These are phyloP conservation scores for Dicranocentrus wangi DNA, from an alignment of 2,888 invertebrate species.

Conservation along the genomic window DNA sequence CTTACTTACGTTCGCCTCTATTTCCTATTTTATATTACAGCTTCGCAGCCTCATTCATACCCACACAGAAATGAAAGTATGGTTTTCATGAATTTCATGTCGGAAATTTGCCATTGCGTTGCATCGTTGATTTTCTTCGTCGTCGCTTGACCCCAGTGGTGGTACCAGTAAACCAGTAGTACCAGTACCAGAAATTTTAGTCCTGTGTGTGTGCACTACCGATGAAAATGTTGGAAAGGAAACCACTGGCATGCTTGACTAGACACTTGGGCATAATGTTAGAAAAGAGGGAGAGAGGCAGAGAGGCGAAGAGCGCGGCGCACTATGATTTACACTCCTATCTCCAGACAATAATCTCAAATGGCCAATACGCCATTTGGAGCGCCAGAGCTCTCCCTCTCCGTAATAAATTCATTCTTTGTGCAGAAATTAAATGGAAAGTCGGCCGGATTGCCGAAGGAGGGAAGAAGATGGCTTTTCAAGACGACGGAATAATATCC, in stretches of 20 bases:
- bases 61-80: no score
- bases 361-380: constrained; percentile 47
- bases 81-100: constrained; percentile 8
- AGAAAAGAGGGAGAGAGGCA: constrained; percentile 16
- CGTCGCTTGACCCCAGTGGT: no score
- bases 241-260: constrained; percentile 46
- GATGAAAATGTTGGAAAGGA: constrained; percentile 2
- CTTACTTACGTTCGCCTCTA: no score
- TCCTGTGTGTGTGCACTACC: background rate
- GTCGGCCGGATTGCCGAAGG: background rate
- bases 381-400: constrained; percentile 3
- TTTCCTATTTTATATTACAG: no score
- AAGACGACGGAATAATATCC: background rate
- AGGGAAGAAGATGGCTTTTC: constrained; percentile 35
- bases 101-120: constrained; percentile 26
- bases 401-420: constrained; percentile 47
- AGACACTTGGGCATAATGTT: constrained; percentile 12
- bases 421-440: constrained; percentile 44
- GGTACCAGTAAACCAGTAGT: no score
- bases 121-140: constrained; percentile 12
- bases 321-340: constrained; percentile 56
- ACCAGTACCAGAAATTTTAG: no score
- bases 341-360: constrained; percentile 50
- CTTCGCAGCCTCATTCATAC: no score
- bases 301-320: constrained; percentile 1